Evolutionary conservation across 2,113 vertebrate species (phyloP), one percentile per base, ranked within the genome.

Genomic region (Xenopus borealis): DNA sequence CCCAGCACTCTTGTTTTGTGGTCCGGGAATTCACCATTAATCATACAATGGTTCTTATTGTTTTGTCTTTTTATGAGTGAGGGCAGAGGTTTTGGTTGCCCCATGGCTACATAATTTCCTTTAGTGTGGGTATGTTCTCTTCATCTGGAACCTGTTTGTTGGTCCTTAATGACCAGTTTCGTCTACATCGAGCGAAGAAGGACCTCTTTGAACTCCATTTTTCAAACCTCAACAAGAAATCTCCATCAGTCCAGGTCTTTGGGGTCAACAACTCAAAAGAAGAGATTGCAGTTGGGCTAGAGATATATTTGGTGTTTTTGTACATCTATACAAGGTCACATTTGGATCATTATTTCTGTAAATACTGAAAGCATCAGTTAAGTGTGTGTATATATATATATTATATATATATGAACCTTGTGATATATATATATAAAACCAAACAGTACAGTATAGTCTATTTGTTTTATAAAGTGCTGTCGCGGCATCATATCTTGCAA

Each of bases 61-160:
- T 61, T 61, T 23, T 61, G 18, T 11, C 19, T 16, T 61, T 61
- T 61, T 61, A 61, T 61, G 58, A 61, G 58, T 14, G 58, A 61
- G 58, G 58, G 58, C 58, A 61, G 58, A 61, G 58, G 58, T 61
- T 61, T 61, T 61, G 58, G 58, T 12, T 27, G 20, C 58, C 58
- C 58, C 20, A 27, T 61, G 58, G 58, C 58, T 61, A 61, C 58
- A 61, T 61, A 20, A 61, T 61, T 61, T 61, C 58, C 58, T 61
- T 61, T 27, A 61, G 19, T 61, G 58, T 27, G 58, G 10, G 58
- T 61, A 61, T 27, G 19, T 61, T 61, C 58, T 27, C 58, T 61
- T 61, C 58, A 61, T 61, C 58, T 61, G 58, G 58, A 61, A 61
- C 20, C 9, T 61, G 58, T 61, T 61, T 61, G 58, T 61, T 61